A percentile compares a stretch with the other conserved stretches of the same genome.
phyloP scores from a whole-genome alignment of 2,888 invertebrate species.

The Encarsia formosa region DNA sequence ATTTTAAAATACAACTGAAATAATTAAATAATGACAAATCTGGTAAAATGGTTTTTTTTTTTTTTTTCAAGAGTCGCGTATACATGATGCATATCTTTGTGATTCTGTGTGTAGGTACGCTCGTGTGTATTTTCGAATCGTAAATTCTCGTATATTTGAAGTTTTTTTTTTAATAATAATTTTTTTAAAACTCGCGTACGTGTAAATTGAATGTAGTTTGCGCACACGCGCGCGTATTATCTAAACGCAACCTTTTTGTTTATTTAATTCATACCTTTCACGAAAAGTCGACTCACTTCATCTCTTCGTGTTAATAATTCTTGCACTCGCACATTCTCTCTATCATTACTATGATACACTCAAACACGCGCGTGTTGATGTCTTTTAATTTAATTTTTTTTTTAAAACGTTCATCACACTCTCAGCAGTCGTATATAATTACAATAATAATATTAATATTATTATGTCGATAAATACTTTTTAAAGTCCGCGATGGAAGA shows the following conservation, averaged over 20 bases:
- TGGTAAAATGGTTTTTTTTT: constrained; percentile 65
- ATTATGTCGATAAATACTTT: constrained; percentile 52
- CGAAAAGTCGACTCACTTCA: no score
- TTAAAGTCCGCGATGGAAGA: constrained; percentile 56
- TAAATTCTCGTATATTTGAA: no score
- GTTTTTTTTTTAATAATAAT: constrained; percentile 50
- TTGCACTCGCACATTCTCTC: constrained; percentile 26
- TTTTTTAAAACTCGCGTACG: constrained; percentile 49
- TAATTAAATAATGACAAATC: constrained; percentile 76
- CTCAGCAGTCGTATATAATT: constrained; percentile 51
- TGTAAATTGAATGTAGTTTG: constrained; percentile 27
- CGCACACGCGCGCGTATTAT: constrained; percentile 24
- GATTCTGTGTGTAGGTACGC: constrained; percentile 54
- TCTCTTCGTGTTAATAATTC: constrained; percentile 20
- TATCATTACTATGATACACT: constrained; percentile 21
- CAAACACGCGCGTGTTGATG: constrained; percentile 22
- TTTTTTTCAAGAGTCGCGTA: constrained; percentile 69
- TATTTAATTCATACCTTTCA: no score
- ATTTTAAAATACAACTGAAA: constrained; percentile 80
- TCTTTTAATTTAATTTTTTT: no score
- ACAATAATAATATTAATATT: constrained; percentile 52
- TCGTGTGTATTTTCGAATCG: constrained; percentile 50
- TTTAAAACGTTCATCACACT: constrained; percentile 42
- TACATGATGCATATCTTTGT: constrained; percentile 68
- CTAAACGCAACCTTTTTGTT: constrained; percentile 19